These are phyloP conservation scores for Pseudomyrmex concolor DNA, from an alignment of 1,140 invertebrate genomes.

Conservation along the genomic window DNA sequence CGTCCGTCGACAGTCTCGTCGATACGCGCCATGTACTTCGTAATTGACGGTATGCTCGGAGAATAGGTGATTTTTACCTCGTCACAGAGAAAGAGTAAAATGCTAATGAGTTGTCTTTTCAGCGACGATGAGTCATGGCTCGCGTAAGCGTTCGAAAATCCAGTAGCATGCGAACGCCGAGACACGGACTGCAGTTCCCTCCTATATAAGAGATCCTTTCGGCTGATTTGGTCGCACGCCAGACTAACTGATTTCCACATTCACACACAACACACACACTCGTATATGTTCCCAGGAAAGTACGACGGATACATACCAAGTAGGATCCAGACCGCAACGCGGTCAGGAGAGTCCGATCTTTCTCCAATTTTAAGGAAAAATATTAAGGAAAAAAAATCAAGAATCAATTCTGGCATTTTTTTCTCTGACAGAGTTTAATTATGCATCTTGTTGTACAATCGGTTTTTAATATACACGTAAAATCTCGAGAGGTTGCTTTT, in stretches of 20 bases:
- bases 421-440: not conserved
- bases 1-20: constrained; percentile 20
- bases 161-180: constrained; percentile 51
- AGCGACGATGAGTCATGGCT: constrained; percentile 36
- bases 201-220: not conserved
- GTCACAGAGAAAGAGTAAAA: constrained; percentile 28
- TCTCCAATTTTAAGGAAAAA: not conserved
- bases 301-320: constrained; percentile 28
- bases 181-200: constrained; percentile 31
- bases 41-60: constrained; percentile 34
- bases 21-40: constrained; percentile 10
- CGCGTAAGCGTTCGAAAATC: constrained; percentile 31
- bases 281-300: constrained; percentile 24
- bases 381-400: not conserved
- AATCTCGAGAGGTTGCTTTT: no score
- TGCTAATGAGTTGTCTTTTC: constrained; percentile 52
- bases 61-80: constrained; percentile 44
- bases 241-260: constrained; percentile 55
- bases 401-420: not conserved
- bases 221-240: constrained; percentile 53
- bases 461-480: no score
- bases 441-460: no score
- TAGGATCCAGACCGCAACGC: not conserved
- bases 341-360: not conserved
- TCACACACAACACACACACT: not conserved